phyloP scores from a whole-genome alignment of 2,888 invertebrate species.

The Eledona agricola region DNA sequence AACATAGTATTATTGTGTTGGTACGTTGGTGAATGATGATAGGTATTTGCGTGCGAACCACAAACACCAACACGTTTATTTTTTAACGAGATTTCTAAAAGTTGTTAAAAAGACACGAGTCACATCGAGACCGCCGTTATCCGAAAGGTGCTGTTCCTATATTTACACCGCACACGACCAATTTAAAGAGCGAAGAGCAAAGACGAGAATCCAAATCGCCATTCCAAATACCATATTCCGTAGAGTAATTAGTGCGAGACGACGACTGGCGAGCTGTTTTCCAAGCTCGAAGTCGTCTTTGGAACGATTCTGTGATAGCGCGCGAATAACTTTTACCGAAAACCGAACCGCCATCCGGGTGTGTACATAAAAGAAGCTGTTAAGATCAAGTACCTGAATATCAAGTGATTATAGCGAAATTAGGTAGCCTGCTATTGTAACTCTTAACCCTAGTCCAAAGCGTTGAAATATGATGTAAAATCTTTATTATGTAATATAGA shows the following conservation, averaged over 20 bases:
- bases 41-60: constrained; percentile 16
- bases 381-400: constrained; percentile 49
- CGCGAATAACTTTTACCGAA: constrained; percentile 8
- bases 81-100: constrained; percentile 24
- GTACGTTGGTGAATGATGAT: constrained; percentile 11
- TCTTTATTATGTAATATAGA: constrained; percentile 40
- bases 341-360: constrained; percentile 24
- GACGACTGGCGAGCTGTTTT: constrained; percentile 21
- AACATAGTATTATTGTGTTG: constrained; percentile 27
- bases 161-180: constrained; percentile 33
- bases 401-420: constrained; percentile 47
- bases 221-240: constrained; percentile 33
- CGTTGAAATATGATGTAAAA: constrained; percentile 44
- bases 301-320: constrained; percentile 31
- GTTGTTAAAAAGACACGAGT: constrained; percentile 22
- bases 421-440: constrained; percentile 50
- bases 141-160: constrained; percentile 38
- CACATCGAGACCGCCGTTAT: constrained; percentile 34
- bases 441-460: constrained; percentile 48
- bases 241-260: constrained; percentile 24
- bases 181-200: constrained; percentile 20
- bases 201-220: constrained; percentile 24
- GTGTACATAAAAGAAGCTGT: constrained; percentile 38
- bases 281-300: constrained; percentile 9
- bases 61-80: constrained; percentile 32